Base-by-base conservation (phyloP, 2,888 invertebrate genomes). In the Abrostola triplasia region DNA sequence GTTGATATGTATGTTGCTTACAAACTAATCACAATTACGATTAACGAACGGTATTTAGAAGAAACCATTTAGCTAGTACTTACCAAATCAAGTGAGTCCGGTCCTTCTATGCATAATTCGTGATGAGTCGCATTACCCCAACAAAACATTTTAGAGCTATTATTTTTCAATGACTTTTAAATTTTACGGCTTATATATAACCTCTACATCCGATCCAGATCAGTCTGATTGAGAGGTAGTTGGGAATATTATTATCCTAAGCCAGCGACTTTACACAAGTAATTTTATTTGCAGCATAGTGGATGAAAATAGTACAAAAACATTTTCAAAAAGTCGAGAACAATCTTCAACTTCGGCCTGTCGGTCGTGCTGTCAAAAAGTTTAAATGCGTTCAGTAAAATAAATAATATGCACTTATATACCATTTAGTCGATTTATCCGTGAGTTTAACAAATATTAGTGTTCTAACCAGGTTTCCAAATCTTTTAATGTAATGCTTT, bases 121-220 rank as follows among this genome's bases (percentile, higher is more conserved):
- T 93, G 93, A 86, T 94, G 89, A 85, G 94, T 94, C 77, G 93
- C 88, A 88, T 94, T 94, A 77, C 94, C 94, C 94, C 94, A 94
- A 86, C 94, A 94, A 91, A 93, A 94, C 94, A 94, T 94, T 87
- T 86, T 91, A 75, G 65, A 73, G 66, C 64, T 77, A 71, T 58
- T 76, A 65, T 68, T 76, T 83, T 72, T 62, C 76, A 79, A 83
- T 83, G 80, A 83, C 83, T 81, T 80, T 81, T 73, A 77, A 70
- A 78, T 84, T 82, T 84, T 68, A 77, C 68, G 74, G 82, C 59
- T 71, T 79, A 77, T 55, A 51, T 79, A 82, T 90, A 90, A 90
- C 90, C 89, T 91, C 80, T 84, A 84, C 76, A 74, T 65, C 70
- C 68, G 72, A 80, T 80, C 73, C 62, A 73, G 75, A 71, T 82